phyloP scores from a whole-genome alignment of 2,113 vertebrate genomes.

The Menidia beryllina region DNA sequence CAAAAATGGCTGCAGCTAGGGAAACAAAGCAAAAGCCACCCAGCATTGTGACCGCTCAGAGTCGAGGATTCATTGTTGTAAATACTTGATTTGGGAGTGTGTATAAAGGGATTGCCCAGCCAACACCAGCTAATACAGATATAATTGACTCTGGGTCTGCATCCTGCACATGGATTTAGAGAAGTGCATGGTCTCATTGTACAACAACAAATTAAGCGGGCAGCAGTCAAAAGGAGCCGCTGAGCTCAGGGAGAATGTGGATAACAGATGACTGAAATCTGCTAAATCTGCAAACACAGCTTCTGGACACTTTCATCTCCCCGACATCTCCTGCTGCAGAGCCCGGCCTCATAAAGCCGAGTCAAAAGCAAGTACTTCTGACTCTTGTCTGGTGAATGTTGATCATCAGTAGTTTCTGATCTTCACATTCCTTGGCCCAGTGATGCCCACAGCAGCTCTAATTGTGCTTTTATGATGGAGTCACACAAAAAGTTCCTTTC shows the following conservation, averaged over 20 bases:
- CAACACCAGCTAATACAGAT: conserved; percentile 84
- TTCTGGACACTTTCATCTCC: conserved; percentile 66
- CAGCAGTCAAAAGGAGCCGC: conserved; percentile 76
- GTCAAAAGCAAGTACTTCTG: conserved; percentile 83
- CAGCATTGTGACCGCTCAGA: conserved; percentile 36
- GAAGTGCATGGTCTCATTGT: conserved; percentile 80
- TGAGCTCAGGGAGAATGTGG: conserved; percentile 68
- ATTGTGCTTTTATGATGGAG: conserved; percentile 58
- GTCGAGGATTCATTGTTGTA: conserved; percentile 56
- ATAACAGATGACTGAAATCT: conserved; percentile 78
- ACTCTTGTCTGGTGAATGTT: conserved; percentile 71
- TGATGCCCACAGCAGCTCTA: conserved; percentile 53
- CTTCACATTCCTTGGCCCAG: conserved; percentile 53
- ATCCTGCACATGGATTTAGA: conserved; percentile 82
- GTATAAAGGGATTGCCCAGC: conserved; percentile 81
- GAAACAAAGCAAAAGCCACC: conserved; percentile 43
- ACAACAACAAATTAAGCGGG: conserved; percentile 84
- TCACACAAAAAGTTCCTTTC: conserved; percentile 60
- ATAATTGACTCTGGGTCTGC: conserved; percentile 86
- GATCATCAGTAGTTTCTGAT: conserved; percentile 48
- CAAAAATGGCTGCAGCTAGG: conserved; percentile 26
- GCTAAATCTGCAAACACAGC: conserved; percentile 81
- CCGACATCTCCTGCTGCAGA: conserved; percentile 52
- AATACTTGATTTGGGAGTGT: conserved; percentile 76
- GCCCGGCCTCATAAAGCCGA: conserved; percentile 70